These are phyloP conservation scores for Metallyticus violacea DNA, from an alignment of 2,888 invertebrate genomes.

Conservation along the genomic window DNA sequence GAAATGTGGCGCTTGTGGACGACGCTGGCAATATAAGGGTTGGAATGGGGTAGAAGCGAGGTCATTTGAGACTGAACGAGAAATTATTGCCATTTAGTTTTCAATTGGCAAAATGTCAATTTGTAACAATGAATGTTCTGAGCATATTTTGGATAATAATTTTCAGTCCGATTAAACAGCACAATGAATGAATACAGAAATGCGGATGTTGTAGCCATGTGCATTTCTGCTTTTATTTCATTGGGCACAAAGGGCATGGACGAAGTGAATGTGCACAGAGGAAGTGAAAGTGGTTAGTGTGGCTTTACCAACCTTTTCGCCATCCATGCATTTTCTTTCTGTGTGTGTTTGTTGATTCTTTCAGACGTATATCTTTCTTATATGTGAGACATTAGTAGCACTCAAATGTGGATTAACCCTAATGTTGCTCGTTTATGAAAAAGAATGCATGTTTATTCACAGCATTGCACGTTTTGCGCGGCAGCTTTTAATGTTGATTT, in stretches of 20 bases:
- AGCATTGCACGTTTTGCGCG: too few relatives aligned
- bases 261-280: not conserved
- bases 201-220: not conserved
- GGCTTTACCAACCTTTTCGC: too few relatives aligned
- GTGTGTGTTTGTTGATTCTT: too few relatives aligned
- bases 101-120: conserved; percentile 21
- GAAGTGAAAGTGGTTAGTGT: too few relatives aligned
- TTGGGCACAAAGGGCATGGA: not conserved
- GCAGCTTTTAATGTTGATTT: too few relatives aligned
- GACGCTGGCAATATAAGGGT: not conserved
- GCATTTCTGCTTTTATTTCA: not conserved
- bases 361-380: too few relatives aligned
- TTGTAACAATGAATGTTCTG: conserved; percentile 11
- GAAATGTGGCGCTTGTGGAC: not conserved
- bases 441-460: too few relatives aligned
- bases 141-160: conserved; percentile 3
- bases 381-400: too few relatives aligned
- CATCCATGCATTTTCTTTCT: too few relatives aligned
- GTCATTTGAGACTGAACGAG: not conserved
- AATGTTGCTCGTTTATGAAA: too few relatives aligned
- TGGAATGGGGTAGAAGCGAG: not conserved
- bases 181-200: not conserved
- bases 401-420: too few relatives aligned
- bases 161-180: conserved; percentile 8
- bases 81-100: conserved; percentile 10